phyloP scores from a whole-genome alignment of 2,113 vertebrate genomes.

The Oplegnathus fasciatus region DNA sequence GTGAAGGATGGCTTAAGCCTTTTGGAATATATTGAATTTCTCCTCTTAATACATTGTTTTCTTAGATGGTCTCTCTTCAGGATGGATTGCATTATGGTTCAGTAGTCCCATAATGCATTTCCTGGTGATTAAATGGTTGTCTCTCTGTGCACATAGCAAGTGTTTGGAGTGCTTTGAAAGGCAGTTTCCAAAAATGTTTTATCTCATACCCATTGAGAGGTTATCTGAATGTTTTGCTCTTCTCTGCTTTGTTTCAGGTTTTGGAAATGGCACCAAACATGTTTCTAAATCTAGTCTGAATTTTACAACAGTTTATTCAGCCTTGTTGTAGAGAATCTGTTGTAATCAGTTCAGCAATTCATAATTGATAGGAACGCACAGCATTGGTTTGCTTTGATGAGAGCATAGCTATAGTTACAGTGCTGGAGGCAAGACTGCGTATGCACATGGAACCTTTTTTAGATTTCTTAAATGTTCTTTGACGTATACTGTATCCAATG shows the following conservation, averaged over 20 bases:
- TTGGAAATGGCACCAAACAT: background rate
- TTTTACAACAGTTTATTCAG: background rate
- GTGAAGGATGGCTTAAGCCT: slow-evolving; percentile 43
- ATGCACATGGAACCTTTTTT: background rate
- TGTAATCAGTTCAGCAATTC: slow-evolving; percentile 27
- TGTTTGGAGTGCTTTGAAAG: background rate
- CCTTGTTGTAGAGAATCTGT: slow-evolving; percentile 19
- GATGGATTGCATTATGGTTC: slow-evolving; percentile 32
- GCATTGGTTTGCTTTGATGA: slow-evolving; percentile 30
- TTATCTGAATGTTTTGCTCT: slow-evolving; percentile 9
- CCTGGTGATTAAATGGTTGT: slow-evolving; percentile 28
- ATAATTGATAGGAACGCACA: slow-evolving; percentile 27
- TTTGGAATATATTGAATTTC: slow-evolving; percentile 57
- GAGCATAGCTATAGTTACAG: slow-evolving; percentile 31
- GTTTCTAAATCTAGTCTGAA: background rate
- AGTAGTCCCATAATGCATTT: slow-evolving; percentile 44
- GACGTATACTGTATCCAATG: background rate
- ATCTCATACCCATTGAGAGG: background rate
- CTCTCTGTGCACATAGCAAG: background rate
- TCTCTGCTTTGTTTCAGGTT: background rate
- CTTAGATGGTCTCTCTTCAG: slow-evolving; percentile 31
- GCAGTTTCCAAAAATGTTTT: background rate
- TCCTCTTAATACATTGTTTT: slow-evolving; percentile 43
- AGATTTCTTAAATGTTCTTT: slow-evolving; percentile 10
- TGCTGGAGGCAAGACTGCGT: slow-evolving; percentile 11